These are phyloP conservation scores for Phasianus colchicus DNA, from an alignment of 2,113 vertebrate genomes.

Conservation along the genomic window DNA sequence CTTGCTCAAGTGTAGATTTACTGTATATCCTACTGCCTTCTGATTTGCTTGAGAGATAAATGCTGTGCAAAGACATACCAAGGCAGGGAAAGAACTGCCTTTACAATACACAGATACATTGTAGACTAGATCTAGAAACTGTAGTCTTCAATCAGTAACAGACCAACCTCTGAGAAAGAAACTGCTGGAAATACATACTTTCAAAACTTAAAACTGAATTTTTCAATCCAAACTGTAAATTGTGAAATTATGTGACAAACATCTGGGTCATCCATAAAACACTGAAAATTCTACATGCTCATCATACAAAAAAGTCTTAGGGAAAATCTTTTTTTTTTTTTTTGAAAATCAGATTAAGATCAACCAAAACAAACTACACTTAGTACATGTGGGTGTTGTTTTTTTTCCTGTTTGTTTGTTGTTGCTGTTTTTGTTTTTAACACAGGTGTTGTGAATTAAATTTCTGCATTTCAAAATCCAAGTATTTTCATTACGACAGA, in stretches of 20 bases:
- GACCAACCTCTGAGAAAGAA: neutral
- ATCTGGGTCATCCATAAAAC: neutral
- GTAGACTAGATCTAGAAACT: neutral
- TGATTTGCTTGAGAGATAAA: neutral
- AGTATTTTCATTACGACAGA: neutral
- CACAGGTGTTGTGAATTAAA: neutral
- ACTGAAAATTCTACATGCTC: neutral
- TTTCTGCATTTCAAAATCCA: neutral
- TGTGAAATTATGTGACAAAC: neutral
- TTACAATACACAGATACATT: neutral
- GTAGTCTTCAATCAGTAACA: neutral
- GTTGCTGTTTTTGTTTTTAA: neutral
- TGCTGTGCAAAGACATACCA: neutral
- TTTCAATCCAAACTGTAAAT: neutral
- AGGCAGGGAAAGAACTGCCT: neutral
- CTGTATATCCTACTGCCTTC: neutral
- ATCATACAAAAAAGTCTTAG: neutral
- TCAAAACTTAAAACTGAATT: neutral
- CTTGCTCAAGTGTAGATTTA: neutral
- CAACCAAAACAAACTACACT: neutral
- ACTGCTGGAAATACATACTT: neutral
- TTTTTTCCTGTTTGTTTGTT: neutral
- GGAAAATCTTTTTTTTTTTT: neutral
- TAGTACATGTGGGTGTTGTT: neutral
- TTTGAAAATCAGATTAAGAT: neutral